Base-by-base conservation (phyloP, 2,888 invertebrate species). In the Coelopa pilipes region DNA sequence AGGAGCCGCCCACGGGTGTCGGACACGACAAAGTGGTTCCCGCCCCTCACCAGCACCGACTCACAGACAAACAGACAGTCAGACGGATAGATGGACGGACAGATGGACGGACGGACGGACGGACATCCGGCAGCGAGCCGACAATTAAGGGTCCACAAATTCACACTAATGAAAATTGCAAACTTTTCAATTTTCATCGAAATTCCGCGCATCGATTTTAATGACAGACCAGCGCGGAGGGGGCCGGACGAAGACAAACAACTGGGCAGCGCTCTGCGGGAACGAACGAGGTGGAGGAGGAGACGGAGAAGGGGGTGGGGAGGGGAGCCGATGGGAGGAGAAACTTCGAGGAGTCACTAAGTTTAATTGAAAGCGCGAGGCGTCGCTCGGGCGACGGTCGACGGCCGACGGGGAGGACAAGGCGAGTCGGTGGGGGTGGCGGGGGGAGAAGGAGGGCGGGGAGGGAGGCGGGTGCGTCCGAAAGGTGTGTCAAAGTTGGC, bases 151-250 rank as follows among this genome's bases (percentile, higher is more conserved):
- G 19, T 57, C 57, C 57, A 57, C 21, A 57, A 57, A 57, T 57
- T 57, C 21, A 19, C 57, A 57, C 57, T 57, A 57, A 57, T 11
- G 57, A 57, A 57, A 57, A 57, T 57, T 57, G 57, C 57, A 57
- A 57, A 57, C 57, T 57, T 57, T 57, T 57, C 57, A 57, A 57
- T 57, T 57, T 57, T 21, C 57, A 19, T 57, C 57, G 21, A 12
- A 19, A 34, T 34, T 34, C 34, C 34, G 15, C 21, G 15, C 57
- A 57, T 57, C 21, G 57, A 57, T 57, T 57, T 57, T 21, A 57
- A 15, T 57, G 12, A 57, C 17, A 57, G 17, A 57, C 57, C 21
- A 19, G 17, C 3, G n/a, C 15, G n/a, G 12, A n/a, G 21, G 11
- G n/a, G 13, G 7, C 10, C 13, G 19, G 34, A 34, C 7, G 34